Evolutionary conservation across 2,797 vertebrate genomes (phyloP).

Genomic region (Synaphobranchus kaupii): DNA sequence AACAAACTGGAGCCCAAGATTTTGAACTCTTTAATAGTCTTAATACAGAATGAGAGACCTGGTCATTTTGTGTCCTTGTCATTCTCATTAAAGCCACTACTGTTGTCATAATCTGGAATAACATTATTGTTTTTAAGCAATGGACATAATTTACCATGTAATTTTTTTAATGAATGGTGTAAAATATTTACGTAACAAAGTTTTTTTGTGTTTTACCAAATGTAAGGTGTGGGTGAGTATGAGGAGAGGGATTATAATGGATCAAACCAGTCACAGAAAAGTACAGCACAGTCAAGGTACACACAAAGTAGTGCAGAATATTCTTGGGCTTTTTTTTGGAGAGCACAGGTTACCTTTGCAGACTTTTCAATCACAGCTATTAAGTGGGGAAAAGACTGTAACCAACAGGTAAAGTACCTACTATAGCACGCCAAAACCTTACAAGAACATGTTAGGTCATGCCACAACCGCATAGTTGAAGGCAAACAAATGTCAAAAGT

Average conservation of each 20-base stretch:
- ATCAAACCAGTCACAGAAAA: conserved; percentile 52
- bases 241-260: conserved; percentile 69
- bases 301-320: conserved; percentile 25
- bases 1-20: conserved; percentile 20
- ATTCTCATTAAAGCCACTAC: conserved; percentile 38
- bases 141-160: conserved; percentile 58
- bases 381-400: background rate
- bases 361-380: background rate
- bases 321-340: conserved; percentile 16
- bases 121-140: conserved; percentile 50
- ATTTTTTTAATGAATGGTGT: conserved; percentile 60
- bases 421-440: background rate
- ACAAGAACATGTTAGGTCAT: background rate
- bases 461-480: background rate
- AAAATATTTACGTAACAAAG: conserved; percentile 66
- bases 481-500: background rate
- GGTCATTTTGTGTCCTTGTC: conserved; percentile 18
- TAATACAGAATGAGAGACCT: background rate
- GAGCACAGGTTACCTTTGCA: background rate
- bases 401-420: background rate
- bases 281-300: conserved; percentile 29
- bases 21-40: conserved; percentile 11
- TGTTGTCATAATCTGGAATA: conserved; percentile 42
- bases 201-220: conserved; percentile 71
- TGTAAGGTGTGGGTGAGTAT: conserved; percentile 67